Base-by-base conservation (phyloP, 53 echinoderm and acorn worm species). In the Stichopus horrens region DNA sequence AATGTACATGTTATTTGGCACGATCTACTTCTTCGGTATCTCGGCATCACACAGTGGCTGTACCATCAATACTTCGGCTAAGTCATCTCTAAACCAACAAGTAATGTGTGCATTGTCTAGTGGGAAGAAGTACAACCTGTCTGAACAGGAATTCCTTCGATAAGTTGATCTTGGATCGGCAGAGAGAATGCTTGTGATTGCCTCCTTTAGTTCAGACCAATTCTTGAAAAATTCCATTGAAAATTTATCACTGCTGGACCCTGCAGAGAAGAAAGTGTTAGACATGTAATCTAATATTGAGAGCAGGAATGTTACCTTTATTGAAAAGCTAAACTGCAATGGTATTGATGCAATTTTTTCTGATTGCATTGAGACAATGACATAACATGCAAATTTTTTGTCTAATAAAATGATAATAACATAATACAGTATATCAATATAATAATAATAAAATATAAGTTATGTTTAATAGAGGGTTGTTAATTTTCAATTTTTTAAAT, bases 161-260 rank as follows among this genome's bases (percentile, higher is more conserved):
- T 95, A 97, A 53, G 92, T 95, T 0, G 96, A 96, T 67, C 97
- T 90, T 11, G 97, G 97, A 79, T 95, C 95, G 4, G 95, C 97
- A 57, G 91, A 58, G 18, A 97, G 88, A 68, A 95, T 97, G 73
- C 93, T 92, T 9, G 73, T 55, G 7, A 97, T 94, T 23, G 97
- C 97, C 54, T 82, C 63, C 59, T 63, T 91, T 4, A 93, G 92
- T 76, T 95, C 97, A 56, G 77, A 67, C 55, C 79, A 56, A 84
- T 74, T 67, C 51, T 86, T 73, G 6, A 94, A 91, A 58, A 93
- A 94, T 74, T 94, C 96, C 55, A 96, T 67, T 18, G 13, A 7
- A 60, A 83, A 83, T 16, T 84, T 83, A 65, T 67, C 66, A 20
- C 21, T 55, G 80, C 83, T 80, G 83, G 76, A 53, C 86, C 53